Percentiles rank a stretch among this genome's conserved stretches.
These are phyloP conservation scores for Haplochromis vanheusdeni DNA, from an alignment of 2,113 vertebrate genomes.

Conservation along the genomic window DNA sequence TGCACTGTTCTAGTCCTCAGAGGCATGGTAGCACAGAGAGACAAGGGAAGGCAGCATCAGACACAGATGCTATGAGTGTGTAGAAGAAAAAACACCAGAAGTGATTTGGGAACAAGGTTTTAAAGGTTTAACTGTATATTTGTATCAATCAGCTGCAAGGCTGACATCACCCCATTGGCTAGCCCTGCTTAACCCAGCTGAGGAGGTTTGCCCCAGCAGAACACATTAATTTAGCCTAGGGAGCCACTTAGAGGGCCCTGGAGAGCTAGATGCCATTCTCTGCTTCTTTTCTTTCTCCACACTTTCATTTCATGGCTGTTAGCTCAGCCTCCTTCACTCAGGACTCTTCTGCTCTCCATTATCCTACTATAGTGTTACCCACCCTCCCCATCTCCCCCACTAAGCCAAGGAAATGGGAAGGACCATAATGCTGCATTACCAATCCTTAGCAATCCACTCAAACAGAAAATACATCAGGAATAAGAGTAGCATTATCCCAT, in stretches of 20 bases:
- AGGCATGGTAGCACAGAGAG: neutral
- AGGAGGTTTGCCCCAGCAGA: constrained; percentile 22
- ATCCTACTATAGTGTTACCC: constrained; percentile 40
- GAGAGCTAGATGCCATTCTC: constrained; percentile 37
- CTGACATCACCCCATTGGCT: neutral
- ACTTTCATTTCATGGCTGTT: constrained; percentile 69
- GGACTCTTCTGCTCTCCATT: constrained; percentile 47
- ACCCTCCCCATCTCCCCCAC: neutral
- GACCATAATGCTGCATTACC: constrained; percentile 55
- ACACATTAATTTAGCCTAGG: constrained; percentile 48
- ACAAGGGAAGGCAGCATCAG: neutral
- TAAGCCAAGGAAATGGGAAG: constrained; percentile 48
- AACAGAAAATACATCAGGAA: constrained; percentile 57
- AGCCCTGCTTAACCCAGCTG: constrained; percentile 25
- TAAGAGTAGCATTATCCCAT: constrained; percentile 44
- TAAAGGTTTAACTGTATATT: constrained; percentile 5
- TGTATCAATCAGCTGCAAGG: constrained; percentile 11
- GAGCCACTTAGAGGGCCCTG: constrained; percentile 51
- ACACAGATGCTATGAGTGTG: neutral
- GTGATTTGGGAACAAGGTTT: neutral
- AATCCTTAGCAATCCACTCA: constrained; percentile 57
- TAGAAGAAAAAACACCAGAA: neutral
- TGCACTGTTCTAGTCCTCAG: neutral
- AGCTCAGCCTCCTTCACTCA: constrained; percentile 55
- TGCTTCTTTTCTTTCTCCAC: constrained; percentile 46